Evolutionary conservation across 2,888 invertebrate genomes (phyloP), one percentile per base, ranked within the genome.

Genomic region (Trisateles emortualis): DNA sequence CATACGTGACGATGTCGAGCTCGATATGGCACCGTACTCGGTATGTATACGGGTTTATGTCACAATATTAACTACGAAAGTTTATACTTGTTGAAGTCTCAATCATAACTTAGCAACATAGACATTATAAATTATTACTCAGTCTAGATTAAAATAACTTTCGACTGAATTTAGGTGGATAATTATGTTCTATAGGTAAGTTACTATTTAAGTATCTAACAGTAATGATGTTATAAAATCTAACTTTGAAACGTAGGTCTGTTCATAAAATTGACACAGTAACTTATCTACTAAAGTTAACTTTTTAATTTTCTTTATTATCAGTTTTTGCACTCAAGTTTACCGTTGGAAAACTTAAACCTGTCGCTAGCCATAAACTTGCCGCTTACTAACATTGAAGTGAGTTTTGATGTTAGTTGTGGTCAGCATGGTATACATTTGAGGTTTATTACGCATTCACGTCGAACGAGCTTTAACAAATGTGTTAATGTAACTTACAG

Each of bases 311-410:
- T 79, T 75, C 72, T 61, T 64, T 66, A 74, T 72, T 76, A 81
- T 76, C 67, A 69, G 68, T 76, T 76, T 74, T 67, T 71, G 70
- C 66, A 74, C 67, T 62, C 61, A 74, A 77, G 71, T 66, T 67
- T 65, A 64, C 72, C 72, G 55, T 71, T 59, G 56, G 70, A 68
- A 66, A 78, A 74, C 68, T 75, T 72, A 68, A 76, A 77, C 72
- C 83, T 81, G 84, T 80, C 83, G 74, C 74, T 81, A 78, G 81
- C 78, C 79, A 82, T 82, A 83, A 83, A 80, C 82, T 74, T 62
- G 65, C 61, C 80, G 69, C 63, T 63, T 65, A 79, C 82, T 64
- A 72, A 69, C 56, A 67, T 63, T 60, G 50, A 52, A 48, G 35
- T 41, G 47, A 56, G 40, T 54, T 61, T 63, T 45, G 53, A 56